A percentile compares a stretch with the other conserved stretches of the same genome.
Conservation (phyloP, 1,140 invertebrate species). For the Platorchestia sp. region DNA sequence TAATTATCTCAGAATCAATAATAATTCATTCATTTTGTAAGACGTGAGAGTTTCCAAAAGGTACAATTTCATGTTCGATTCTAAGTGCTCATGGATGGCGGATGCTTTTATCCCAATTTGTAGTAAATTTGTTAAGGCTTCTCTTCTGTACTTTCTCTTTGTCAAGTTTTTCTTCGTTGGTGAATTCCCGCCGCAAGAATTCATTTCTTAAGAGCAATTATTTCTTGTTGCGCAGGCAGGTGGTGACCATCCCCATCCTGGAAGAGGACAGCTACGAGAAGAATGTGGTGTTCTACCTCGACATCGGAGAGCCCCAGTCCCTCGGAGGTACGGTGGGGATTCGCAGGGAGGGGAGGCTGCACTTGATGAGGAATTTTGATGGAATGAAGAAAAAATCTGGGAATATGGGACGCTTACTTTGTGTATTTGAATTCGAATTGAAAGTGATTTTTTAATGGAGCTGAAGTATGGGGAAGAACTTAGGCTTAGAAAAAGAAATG, state of each 20-base stretch:
- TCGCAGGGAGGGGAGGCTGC: not conserved
- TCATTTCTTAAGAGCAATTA: not conserved
- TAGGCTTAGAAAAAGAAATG: too few species aligned
- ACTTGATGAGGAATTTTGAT: too few species aligned
- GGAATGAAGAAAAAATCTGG: not conserved
- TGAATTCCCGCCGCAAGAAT: not conserved
- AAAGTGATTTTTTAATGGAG: too few species aligned
- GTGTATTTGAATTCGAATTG: too few species aligned
- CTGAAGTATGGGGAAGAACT: too few species aligned
- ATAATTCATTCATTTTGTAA: not conserved
- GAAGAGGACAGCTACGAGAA: conserved; percentile 99
- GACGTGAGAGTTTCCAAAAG: not conserved
- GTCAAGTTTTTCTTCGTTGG: not conserved
- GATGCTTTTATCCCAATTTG: not conserved
- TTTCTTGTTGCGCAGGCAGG: conserved; percentile 78
- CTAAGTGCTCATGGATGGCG: not conserved
- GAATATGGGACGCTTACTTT: not conserved
- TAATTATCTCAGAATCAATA: not conserved
- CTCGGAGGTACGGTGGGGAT: conserved; percentile 59
- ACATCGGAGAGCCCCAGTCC: conserved; percentile 84
- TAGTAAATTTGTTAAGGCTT: not conserved
- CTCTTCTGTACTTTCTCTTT: not conserved
- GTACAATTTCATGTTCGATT: not conserved
- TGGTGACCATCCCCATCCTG: conserved; percentile 87
- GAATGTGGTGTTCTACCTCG: conserved; percentile 92